Base-by-base conservation (phyloP, 2,797 vertebrate species). In the Gephyroberyx darwinii region DNA sequence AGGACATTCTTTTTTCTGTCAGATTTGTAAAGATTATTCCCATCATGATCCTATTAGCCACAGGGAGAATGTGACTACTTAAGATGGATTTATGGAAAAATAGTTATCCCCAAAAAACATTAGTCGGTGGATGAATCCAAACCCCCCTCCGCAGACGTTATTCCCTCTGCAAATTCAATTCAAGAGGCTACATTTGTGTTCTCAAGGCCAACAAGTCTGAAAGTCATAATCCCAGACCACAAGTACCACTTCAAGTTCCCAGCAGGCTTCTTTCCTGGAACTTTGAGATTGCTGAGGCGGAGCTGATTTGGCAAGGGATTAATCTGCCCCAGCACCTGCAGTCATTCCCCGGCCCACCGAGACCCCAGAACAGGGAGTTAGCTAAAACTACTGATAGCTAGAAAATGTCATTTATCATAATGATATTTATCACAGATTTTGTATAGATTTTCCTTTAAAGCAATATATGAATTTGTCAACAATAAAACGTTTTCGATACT, bases 21-120 rank as follows among this genome's bases (percentile, higher is more conserved):
- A 94, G 93, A 94, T 94, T 94, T 94, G 88, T 81, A 90, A 91
- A 94, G 93, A 95, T 95, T 94, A 94, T 92, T 91, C 89, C 87
- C 90, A 93, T 92, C 90, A 93, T 93, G 92, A 94, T 93, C 93
- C 93, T 93, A 94, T 95, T 95, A 95, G 87, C 90, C 84, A 80
- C 86, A 90, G 80, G 88, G 91, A 93, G 91, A 93, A 94, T 93
- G 93, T 94, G 92, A 93, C 91, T 90, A 75, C 93, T 94, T 94
- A 93, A 93, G 90, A 93, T 91, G 92, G 93, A 93, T 94, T 93
- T 93, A 93, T 94, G 92, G 88, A 93, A 90, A 92, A 93, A 90
- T 84, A 87, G 88, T 90, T 89, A 88, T 90, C 87, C 86, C 77
- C 82, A 83, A 86, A 91, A 89, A 88, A 87, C 81, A 87, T 56